Evolutionary conservation across 2,888 invertebrate genomes (phyloP), one percentile per base, ranked within the genome.

Genomic region (Drosophila mayaguana): DNA sequence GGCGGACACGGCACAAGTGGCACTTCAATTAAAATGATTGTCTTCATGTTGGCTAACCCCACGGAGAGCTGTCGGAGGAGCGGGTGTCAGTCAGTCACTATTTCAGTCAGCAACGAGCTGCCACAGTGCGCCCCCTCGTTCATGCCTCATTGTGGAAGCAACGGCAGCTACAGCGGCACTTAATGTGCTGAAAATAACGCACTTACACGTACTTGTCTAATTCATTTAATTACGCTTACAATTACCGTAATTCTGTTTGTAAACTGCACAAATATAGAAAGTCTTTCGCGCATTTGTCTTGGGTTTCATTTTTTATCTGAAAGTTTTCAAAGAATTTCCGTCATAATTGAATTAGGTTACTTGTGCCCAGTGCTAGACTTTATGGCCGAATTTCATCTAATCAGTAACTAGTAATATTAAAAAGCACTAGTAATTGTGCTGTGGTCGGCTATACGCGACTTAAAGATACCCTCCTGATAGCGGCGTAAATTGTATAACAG

Each of bases 11-110:
- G 50, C 63, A 50, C 88, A 79, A 84, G 85, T 87, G 86, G 71
- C 88, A 85, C 85, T 85, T 83, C 88, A 85, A 85, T 85, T 88
- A 85, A 89, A 85, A 85, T 85, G 85, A 88, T 89, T 89, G 85
- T 88, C 89, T 82, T 88, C 76, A 78, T 89, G 85, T 64, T 64
- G 62, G 61, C 55, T 38, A 74, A 66, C 63, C 63, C 48, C 63
- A n/a, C 12, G 54, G 45, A 25, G 34, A 56, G 38, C 40, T 11
- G 20, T 11, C 46, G 5, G 65, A 9, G 54, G 8, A n/a, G 40
- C 18, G 60, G 45, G 28, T 20, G 22, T 51, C 38, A 28, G 51
- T 25, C 25, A 55, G 34, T 59, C 43, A 56, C 42, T 75, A 60
- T 60, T 68, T 63, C 36, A 80, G 72, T 60, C 53, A 55, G 50